Percentiles rank a stretch among this genome's conserved stretches.
These are phyloP conservation scores for Cerastis rubricosa DNA, from an alignment of 2,888 invertebrate species.

Conservation along the genomic window DNA sequence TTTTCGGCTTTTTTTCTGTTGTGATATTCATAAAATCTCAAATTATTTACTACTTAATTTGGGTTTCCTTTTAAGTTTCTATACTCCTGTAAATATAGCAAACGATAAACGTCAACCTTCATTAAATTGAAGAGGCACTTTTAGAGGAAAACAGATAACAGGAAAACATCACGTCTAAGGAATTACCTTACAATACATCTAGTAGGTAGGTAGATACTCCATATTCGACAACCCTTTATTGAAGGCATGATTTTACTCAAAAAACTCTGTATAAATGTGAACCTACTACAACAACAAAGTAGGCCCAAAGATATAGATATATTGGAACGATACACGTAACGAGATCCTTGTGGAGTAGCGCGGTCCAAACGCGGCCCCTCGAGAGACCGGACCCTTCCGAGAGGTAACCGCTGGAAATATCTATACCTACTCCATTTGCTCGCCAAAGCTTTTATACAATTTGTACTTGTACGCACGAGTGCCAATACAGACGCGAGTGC, in stretches of 20 bases:
- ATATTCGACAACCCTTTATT: conserved; percentile 13
- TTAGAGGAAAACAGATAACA: conserved; percentile 10
- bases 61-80: neutral
- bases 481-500: conserved; percentile 69
- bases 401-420: conserved; percentile 73
- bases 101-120: conserved; percentile 8
- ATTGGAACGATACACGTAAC: conserved; percentile 70
- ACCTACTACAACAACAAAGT: conserved; percentile 44
- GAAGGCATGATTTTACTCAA: conserved; percentile 29
- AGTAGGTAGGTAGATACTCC: neutral
- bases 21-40: neutral
- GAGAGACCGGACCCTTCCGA: conserved; percentile 75
- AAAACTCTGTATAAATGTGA: conserved; percentile 23
- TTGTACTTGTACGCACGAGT: conserved; percentile 69
- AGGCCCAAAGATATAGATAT: conserved; percentile 28
- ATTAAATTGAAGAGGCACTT: conserved; percentile 32
- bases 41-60: neutral
- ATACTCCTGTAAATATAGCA: neutral
- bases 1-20: neutral
- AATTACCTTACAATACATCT: conserved; percentile 16
- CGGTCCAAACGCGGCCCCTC: conserved; percentile 68
- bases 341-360: conserved; percentile 69
- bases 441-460: conserved; percentile 75
- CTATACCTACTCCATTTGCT: conserved; percentile 75
- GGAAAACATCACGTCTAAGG: neutral